Conservation (phyloP, 2,888 invertebrate genomes). For the Pheosia tremula region DNA sequence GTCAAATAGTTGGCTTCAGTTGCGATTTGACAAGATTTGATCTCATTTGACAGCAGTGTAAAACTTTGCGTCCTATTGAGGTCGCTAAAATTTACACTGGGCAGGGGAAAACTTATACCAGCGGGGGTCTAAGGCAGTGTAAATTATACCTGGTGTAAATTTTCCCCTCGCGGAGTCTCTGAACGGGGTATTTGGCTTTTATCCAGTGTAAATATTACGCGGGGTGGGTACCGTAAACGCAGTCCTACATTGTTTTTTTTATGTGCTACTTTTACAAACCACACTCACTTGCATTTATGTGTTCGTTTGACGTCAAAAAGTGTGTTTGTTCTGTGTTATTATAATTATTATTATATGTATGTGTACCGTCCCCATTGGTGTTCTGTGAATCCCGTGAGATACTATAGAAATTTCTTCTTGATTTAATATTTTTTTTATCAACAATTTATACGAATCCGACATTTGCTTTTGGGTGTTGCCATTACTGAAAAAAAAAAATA, state of each 20-base stretch:
- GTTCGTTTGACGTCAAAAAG: conserved; percentile 50
- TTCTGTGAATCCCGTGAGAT: conserved; percentile 33
- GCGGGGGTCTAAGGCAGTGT: too few species aligned
- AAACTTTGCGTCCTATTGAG: too few species aligned
- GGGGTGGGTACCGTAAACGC: too few species aligned
- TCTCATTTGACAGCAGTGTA: too few species aligned
- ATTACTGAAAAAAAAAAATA: conserved; percentile 56
- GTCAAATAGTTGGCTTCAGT: too few species aligned
- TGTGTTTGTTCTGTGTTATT: conserved; percentile 44
- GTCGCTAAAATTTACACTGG: too few species aligned
- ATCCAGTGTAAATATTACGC: too few species aligned
- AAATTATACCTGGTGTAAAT: too few species aligned
- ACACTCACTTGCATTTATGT: conserved; percentile 83
- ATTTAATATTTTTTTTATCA: conserved; percentile 36
- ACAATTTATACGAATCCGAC: conserved; percentile 70
- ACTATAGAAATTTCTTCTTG: conserved; percentile 24
- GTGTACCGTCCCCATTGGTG: conserved; percentile 41
- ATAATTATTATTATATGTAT: conserved; percentile 25
- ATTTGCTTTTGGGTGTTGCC: conserved; percentile 79
- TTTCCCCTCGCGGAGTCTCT: too few species aligned
- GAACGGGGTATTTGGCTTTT: too few species aligned
- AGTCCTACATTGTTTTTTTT: conserved; percentile 30
- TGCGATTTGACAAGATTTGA: too few species aligned
- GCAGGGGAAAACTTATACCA: too few species aligned
- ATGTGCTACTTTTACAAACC: conserved; percentile 65